These are phyloP conservation scores for Odocoileus hemionus DNA, from an alignment of 2,113 vertebrate genomes.

Conservation along the genomic window DNA sequence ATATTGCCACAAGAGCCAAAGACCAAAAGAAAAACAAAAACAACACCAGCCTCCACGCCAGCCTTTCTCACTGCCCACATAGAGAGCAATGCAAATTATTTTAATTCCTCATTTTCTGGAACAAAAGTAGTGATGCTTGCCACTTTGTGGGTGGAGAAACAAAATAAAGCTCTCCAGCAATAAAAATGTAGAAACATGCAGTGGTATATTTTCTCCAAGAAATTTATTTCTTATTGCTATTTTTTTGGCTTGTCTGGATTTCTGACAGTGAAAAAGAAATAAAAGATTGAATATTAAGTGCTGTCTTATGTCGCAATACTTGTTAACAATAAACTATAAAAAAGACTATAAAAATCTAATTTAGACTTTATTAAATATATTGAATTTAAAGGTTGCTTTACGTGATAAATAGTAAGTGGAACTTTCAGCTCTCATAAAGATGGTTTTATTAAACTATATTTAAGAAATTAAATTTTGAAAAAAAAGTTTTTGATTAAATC, in stretches of 20 bases:
- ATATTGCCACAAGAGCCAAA: not conserved
- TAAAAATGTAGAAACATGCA: conserved; percentile 38
- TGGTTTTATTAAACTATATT: conserved; percentile 58
- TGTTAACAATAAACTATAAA: conserved; percentile 68
- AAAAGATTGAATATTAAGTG: conserved; percentile 60
- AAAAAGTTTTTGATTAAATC: conserved; percentile 59
- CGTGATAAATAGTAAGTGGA: conserved; percentile 55
- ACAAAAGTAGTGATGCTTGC: not conserved
- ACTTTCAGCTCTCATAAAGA: conserved; percentile 58
- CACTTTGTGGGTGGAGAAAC: not conserved
- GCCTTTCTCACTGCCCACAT: not conserved
- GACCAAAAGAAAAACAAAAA: not conserved
- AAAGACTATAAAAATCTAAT: conserved; percentile 65
- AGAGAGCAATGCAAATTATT: not conserved
- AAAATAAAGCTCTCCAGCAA: conserved; percentile 41
- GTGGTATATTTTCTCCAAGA: not conserved
- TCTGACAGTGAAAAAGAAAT: conserved; percentile 54
- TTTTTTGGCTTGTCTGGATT: conserved; percentile 34
- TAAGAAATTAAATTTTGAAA: conserved; percentile 68
- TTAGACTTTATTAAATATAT: conserved; percentile 63
- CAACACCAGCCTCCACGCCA: not conserved
- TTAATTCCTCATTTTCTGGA: conserved; percentile 7
- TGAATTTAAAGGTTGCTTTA: conserved; percentile 64
- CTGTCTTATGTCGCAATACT: conserved; percentile 45
- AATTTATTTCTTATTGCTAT: conserved; percentile 48